Percentiles rank a stretch among this genome's conserved stretches.
phyloP scores from a whole-genome alignment of 2,113 vertebrate genomes.

The Numenius arquata region DNA sequence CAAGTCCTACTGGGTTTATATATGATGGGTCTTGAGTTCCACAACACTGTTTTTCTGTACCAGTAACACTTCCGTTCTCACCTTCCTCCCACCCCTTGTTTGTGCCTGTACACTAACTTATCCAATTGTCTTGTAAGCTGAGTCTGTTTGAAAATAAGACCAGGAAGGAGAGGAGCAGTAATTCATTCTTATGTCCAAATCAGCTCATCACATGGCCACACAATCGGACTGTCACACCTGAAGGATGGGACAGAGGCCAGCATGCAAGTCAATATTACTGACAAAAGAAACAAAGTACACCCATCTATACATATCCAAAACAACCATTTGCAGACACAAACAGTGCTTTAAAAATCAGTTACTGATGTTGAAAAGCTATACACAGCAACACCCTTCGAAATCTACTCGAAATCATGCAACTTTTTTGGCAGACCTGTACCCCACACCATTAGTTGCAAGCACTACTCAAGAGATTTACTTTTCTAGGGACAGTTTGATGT shows the following conservation, averaged over 20 bases:
- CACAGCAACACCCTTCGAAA: not conserved
- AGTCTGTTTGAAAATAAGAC: not conserved
- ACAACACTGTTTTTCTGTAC: not conserved
- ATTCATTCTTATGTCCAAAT: not conserved
- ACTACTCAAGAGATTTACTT: constrained; percentile 47
- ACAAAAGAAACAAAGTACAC: too few species aligned
- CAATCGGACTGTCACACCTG: not conserved
- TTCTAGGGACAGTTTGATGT: constrained; percentile 47
- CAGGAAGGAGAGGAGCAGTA: not conserved
- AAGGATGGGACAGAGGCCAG: too few species aligned
- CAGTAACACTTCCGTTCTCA: not conserved
- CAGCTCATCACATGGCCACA: not conserved
- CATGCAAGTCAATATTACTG: too few species aligned
- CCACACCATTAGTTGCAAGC: constrained; percentile 26
- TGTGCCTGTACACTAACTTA: not conserved
- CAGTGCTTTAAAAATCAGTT: too few species aligned
- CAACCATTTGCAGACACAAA: too few species aligned
- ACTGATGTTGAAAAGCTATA: not conserved
- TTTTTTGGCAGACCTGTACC: not conserved
- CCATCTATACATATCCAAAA: too few species aligned
- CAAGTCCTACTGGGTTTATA: not conserved
- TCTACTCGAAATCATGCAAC: not conserved
- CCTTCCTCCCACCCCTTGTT: not conserved
- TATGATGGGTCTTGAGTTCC: not conserved
- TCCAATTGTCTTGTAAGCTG: not conserved